Evolutionary conservation across 2,797 vertebrate species (phyloP).

Genomic region (Poecilia gillii): DNA sequence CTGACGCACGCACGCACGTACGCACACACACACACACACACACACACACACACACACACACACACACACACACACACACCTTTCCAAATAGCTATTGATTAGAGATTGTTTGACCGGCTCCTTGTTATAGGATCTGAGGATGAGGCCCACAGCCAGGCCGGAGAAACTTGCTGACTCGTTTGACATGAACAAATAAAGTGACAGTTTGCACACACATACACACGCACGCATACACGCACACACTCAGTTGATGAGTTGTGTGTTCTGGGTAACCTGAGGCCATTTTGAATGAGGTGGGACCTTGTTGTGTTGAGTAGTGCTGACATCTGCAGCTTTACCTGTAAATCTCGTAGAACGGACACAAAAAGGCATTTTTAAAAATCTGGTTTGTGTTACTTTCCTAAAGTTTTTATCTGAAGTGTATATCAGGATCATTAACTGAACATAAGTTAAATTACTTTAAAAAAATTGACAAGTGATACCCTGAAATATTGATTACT

Average conservation of each 20-base stretch:
- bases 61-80: constrained; percentile 24
- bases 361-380: not conserved
- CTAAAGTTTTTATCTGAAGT: not conserved
- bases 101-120: constrained; percentile 73
- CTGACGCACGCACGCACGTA: constrained; percentile 28
- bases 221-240: not conserved
- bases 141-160: constrained; percentile 58
- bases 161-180: constrained; percentile 79
- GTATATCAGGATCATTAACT: not conserved
- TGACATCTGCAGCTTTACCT: constrained; percentile 50
- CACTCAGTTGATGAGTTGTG: constrained; percentile 52
- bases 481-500: not conserved
- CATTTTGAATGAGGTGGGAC: constrained; percentile 66
- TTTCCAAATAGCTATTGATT: constrained; percentile 76
- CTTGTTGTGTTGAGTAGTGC: constrained; percentile 51
- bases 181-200: constrained; percentile 16
- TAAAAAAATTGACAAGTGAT: not conserved
- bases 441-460: not conserved
- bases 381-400: not conserved
- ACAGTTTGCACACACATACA: constrained; percentile 19
- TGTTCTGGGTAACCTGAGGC: constrained; percentile 64
- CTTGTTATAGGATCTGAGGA: constrained; percentile 76
- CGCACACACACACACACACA: constrained; percentile 18
- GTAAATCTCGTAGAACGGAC: constrained; percentile 10
- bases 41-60: constrained; percentile 32